phyloP scores from a whole-genome alignment of 2,113 vertebrate genomes.

The Pachycephala philippinensis region DNA sequence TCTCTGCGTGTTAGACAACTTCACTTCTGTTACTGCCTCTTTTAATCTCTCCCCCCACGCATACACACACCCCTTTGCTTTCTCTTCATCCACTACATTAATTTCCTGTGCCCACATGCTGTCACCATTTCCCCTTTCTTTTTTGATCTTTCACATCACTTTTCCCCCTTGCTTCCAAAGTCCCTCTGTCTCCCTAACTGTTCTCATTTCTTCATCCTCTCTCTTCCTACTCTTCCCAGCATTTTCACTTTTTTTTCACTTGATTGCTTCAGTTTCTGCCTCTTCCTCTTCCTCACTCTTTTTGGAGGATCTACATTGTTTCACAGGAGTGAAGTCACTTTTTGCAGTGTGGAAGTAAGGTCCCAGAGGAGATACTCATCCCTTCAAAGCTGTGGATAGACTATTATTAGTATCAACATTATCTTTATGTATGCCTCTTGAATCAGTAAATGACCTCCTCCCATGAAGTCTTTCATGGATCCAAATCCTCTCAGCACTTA shows the following conservation, averaged over 20 bases:
- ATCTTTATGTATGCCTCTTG: not conserved
- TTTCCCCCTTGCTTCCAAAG: not conserved
- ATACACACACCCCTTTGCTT: not conserved
- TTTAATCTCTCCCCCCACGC: not conserved
- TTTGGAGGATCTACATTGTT: not conserved
- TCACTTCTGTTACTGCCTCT: slow-evolving; percentile 16
- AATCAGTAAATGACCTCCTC: not conserved
- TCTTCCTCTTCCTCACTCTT: not conserved
- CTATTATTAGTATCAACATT: not conserved
- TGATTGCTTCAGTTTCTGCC: not conserved
- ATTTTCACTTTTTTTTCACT: not conserved
- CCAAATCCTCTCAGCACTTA: not conserved
- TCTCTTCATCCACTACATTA: not conserved
- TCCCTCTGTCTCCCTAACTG: not conserved
- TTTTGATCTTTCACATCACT: not conserved
- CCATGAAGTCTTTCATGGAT: not conserved
- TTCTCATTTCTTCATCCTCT: not conserved
- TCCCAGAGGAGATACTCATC: not conserved
- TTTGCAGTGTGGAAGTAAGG: not conserved
- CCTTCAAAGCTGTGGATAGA: not conserved
- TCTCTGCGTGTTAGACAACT: slow-evolving; percentile 37
- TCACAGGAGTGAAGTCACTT: not conserved
- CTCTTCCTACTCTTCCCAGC: not conserved
- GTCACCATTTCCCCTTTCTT: not conserved
- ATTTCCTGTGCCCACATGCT: not conserved